Percentiles rank a stretch among this genome's conserved stretches.
phyloP scores from a whole-genome alignment of 2,888 invertebrate species.

The Coelopa pilipes region DNA sequence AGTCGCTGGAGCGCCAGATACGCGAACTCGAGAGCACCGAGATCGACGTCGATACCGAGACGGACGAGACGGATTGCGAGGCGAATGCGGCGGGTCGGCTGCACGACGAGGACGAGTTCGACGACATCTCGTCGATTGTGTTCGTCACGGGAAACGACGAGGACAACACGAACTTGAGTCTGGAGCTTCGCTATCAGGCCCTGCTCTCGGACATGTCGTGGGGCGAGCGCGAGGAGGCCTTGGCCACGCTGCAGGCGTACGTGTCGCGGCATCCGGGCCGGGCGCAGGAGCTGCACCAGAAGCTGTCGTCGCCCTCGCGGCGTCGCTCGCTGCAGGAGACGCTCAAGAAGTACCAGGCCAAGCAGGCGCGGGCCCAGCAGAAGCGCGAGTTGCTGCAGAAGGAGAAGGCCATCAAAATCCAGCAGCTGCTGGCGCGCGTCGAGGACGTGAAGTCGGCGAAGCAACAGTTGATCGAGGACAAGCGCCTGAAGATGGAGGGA shows the following conservation, averaged over 20 bases:
- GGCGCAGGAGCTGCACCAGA: conserved; percentile 92
- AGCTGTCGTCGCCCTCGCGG: conserved; percentile 91
- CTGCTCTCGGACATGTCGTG: conserved; percentile 81
- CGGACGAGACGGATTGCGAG: conserved; percentile 75
- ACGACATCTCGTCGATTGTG: conserved; percentile 53
- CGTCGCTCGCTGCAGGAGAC: conserved; percentile 87
- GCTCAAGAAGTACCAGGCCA: conserved; percentile 82
- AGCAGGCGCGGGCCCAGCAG: conserved; percentile 90
- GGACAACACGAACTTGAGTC: conserved; percentile 67
- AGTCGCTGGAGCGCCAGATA: conserved; percentile 79
- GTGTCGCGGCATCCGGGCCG: conserved; percentile 91
- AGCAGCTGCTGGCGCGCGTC: conserved; percentile 86
- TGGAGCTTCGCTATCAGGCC: conserved; percentile 78
- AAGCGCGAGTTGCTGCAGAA: conserved; percentile 84
- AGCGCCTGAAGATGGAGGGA: conserved; percentile 78
- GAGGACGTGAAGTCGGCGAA: conserved; percentile 87
- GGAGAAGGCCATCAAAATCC: conserved; percentile 85
- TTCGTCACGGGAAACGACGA: conserved; percentile 56
- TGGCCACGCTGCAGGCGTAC: conserved; percentile 80
- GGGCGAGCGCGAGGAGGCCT: conserved; percentile 85
- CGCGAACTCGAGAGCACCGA: conserved; percentile 78
- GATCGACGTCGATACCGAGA: conserved; percentile 83
- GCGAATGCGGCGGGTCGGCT: conserved; percentile 61
- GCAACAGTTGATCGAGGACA: conserved; percentile 85
- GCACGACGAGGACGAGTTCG: conserved; percentile 50